phyloP scores from a whole-genome alignment of 2,888 invertebrate species.

The Argyra leucocephala region DNA sequence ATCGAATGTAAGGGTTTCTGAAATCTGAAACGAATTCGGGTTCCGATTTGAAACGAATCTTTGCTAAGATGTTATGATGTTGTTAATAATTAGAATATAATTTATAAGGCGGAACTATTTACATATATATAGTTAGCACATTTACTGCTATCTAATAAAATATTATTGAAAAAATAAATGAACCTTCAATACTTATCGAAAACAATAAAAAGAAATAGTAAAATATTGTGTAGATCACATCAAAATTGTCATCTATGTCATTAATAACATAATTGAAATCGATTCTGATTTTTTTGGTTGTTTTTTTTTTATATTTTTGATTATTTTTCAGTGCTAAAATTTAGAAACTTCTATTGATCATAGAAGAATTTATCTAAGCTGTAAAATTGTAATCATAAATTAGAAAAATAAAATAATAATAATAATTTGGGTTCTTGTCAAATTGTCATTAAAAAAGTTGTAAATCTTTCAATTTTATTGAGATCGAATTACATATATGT shows the following conservation, averaged over 20 bases:
- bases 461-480: conserved; percentile 4
- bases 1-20: no score
- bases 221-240: not conserved
- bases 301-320: not conserved
- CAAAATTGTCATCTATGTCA: conserved; percentile 6
- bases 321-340: not conserved
- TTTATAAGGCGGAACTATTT: no score
- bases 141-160: no score
- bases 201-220: not conserved
- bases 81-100: no score
- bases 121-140: no score
- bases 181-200: not conserved
- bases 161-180: not conserved
- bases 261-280: conserved; percentile 6
- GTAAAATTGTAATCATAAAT: no score
- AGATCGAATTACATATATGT: not conserved
- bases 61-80: no score
- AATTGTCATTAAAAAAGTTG: not conserved
- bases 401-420: no score
- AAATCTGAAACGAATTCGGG: no score
- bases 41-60: no score
- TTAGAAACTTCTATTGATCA: not conserved
- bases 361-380: no score
- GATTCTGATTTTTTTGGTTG: not conserved
- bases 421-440: not conserved